These are phyloP conservation scores for Casuarius casuarius DNA, from an alignment of 2,113 vertebrate species.

Conservation along the genomic window DNA sequence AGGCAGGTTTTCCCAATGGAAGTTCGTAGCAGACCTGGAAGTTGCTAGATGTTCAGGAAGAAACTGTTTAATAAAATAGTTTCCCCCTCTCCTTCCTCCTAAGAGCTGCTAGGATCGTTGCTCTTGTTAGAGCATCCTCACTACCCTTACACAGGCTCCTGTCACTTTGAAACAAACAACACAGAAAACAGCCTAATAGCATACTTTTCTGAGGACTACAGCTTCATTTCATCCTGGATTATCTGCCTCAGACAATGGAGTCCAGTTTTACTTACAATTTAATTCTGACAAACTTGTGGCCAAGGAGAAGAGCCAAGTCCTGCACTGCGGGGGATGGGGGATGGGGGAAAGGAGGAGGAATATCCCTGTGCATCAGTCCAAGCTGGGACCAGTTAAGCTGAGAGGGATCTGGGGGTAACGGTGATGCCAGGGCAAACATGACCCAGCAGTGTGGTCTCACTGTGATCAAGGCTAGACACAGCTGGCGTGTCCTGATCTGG, in stretches of 20 bases:
- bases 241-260: neutral
- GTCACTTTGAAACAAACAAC: neutral
- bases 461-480: too few species aligned
- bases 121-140: neutral
- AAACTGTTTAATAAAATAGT: neutral
- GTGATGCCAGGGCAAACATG: too few species aligned
- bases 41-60: neutral
- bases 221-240: neutral
- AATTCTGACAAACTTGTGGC: neutral
- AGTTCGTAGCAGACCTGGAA: neutral
- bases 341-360: too few species aligned
- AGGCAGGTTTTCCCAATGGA: neutral
- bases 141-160: neutral
- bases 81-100: neutral
- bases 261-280: neutral
- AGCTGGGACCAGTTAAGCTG: too few species aligned
- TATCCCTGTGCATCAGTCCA: too few species aligned
- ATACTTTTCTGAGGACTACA: neutral
- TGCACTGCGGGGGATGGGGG: too few species aligned
- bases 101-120: neutral
- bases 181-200: neutral
- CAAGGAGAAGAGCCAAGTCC: too few species aligned
- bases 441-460: too few species aligned
- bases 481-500: too few species aligned
- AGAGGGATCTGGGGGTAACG: too few species aligned